A percentile compares a stretch with the other conserved stretches of the same genome.
These are phyloP conservation scores for Lepidurus couesii DNA, from an alignment of 1,140 invertebrate genomes.

Conservation along the genomic window DNA sequence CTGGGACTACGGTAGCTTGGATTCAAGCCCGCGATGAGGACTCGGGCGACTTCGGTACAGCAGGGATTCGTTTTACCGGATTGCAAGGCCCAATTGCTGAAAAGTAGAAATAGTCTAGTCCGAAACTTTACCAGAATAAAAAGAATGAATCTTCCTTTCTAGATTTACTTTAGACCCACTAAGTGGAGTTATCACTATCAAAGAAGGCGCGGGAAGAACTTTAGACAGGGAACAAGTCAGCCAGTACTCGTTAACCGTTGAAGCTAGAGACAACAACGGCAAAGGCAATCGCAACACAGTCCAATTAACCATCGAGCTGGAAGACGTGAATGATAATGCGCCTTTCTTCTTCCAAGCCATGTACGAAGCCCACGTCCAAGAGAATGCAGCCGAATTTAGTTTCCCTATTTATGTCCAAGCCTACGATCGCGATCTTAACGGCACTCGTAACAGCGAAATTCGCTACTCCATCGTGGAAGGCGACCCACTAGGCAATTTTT, in stretches of 20 bases:
- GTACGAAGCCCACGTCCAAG: conserved; percentile 75
- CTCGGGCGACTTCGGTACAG: conserved; percentile 76
- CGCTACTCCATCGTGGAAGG: conserved; percentile 72
- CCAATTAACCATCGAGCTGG: conserved; percentile 75
- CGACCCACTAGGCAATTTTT: conserved; percentile 67
- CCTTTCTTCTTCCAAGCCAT: conserved; percentile 72
- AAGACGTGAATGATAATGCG: conserved; percentile 83
- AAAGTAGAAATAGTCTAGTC: conserved; percentile 52
- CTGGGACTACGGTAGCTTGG: conserved; percentile 73
- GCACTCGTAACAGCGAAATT: conserved; percentile 77
- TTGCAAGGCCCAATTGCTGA: conserved; percentile 72
- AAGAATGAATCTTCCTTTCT: conserved; percentile 38
- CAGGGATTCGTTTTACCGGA: conserved; percentile 79
- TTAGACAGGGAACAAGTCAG: conserved; percentile 83
- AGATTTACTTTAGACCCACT: conserved; percentile 74
- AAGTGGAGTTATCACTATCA: conserved; percentile 75
- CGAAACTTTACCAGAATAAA: neutral
- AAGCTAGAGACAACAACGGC: conserved; percentile 81
- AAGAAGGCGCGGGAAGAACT: conserved; percentile 57
- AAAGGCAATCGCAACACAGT: conserved; percentile 80
- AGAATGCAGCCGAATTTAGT: conserved; percentile 73
- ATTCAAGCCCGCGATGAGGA: conserved; percentile 77
- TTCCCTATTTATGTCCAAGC: conserved; percentile 70
- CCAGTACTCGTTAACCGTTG: conserved; percentile 82
- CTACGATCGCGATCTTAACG: conserved; percentile 76